Conservation (phyloP, 2,113 vertebrate genomes). For the Xyliphius kryptos region DNA sequence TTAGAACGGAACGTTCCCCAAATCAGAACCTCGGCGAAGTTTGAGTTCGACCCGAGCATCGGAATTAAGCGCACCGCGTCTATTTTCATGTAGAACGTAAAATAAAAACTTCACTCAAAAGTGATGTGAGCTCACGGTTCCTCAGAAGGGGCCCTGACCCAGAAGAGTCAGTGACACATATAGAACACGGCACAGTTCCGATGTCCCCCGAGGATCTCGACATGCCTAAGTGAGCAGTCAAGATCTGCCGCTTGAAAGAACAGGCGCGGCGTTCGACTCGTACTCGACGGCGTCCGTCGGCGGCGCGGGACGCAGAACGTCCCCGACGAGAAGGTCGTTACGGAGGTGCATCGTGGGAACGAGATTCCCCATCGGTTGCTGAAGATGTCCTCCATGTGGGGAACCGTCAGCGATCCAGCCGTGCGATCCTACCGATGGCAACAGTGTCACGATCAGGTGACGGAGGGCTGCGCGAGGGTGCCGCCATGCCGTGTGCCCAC, state of each 20-base stretch:
- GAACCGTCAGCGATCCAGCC: constrained; percentile 47
- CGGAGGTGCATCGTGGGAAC: too few species aligned
- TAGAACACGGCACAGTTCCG: constrained; percentile 32
- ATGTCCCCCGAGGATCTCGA: constrained; percentile 5
- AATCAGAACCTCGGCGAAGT: too few species aligned
- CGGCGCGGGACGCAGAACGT: too few species aligned
- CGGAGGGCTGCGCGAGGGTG: constrained; percentile 31
- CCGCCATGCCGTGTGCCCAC: constrained; percentile 24
- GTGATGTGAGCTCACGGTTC: not conserved
- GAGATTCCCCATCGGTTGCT: too few species aligned
- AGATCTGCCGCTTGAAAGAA: not conserved
- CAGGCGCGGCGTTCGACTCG: not conserved
- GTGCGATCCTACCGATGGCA: constrained; percentile 62
- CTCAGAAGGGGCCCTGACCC: constrained; percentile 6
- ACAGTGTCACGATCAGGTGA: constrained; percentile 60
- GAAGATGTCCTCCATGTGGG: too few species aligned
- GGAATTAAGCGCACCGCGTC: too few species aligned
- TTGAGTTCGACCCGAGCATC: too few species aligned
- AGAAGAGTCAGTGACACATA: constrained; percentile 24
- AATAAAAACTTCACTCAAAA: not conserved
- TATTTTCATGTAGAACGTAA: too few species aligned
- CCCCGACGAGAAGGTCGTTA: too few species aligned
- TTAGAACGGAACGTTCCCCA: too few species aligned
- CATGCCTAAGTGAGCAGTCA: not conserved
- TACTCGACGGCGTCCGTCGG: not conserved